Conservation (phyloP, 2,113 vertebrate species). For the Hassar affinis region DNA sequence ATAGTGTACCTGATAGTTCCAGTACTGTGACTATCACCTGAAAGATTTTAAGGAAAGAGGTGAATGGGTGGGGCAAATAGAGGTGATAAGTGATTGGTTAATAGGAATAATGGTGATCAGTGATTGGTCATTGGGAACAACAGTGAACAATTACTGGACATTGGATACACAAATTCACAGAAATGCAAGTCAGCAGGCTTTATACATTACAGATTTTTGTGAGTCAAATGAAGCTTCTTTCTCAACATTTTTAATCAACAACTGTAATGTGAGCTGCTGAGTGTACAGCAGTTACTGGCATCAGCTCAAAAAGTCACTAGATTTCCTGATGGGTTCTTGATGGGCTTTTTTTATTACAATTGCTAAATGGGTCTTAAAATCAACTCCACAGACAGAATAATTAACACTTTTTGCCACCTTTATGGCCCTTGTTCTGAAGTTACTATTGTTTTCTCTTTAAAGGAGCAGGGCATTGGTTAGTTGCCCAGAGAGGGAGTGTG, state of each 20-base stretch:
- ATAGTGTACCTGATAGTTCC: not conserved
- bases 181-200: not conserved
- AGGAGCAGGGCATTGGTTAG: constrained; percentile 75
- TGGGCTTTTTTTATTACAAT: not conserved
- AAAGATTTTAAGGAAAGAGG: not conserved
- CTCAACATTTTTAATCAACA: not conserved
- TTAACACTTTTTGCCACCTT: not conserved
- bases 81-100: not conserved
- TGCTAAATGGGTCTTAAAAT: not conserved
- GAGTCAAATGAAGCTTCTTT: not conserved
- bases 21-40: not conserved
- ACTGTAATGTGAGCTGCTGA: not conserved
- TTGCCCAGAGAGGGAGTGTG: constrained; percentile 59
- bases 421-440: not conserved
- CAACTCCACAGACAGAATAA: not conserved
- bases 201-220: not conserved
- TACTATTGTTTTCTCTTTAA: not conserved
- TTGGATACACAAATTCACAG: not conserved
- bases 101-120: not conserved
- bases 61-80: not conserved
- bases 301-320: not conserved
- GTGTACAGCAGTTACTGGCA: not conserved
- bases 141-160: not conserved
- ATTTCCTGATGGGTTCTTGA: not conserved
- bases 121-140: not conserved